Conservation (phyloP, 2,888 invertebrate genomes). For the Sesamia inferens region DNA sequence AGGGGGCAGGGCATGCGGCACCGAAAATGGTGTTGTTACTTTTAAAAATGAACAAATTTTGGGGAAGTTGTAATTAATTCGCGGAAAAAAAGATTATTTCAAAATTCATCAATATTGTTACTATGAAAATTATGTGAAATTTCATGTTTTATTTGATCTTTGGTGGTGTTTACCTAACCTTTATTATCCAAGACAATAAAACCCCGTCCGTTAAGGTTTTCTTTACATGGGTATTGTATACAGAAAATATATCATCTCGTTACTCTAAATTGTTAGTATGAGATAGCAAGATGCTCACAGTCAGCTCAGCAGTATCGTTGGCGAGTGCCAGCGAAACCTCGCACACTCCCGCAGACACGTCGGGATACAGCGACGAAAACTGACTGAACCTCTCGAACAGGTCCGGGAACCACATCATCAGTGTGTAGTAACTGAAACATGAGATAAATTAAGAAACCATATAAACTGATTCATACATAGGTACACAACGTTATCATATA, state of each 20-base stretch:
- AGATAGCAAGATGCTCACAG: constrained; percentile 57
- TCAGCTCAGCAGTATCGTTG: constrained; percentile 67
- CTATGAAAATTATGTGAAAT: too few species aligned
- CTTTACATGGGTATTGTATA: neutral
- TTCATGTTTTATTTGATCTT: too few species aligned
- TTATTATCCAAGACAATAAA: too few species aligned
- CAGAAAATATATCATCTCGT: neutral
- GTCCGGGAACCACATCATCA: constrained; percentile 93
- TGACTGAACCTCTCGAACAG: constrained; percentile 91
- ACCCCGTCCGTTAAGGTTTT: too few species aligned
- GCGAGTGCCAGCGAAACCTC: constrained; percentile 87
- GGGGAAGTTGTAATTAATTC: too few species aligned
- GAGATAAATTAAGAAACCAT: neutral
- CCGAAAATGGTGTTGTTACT: too few species aligned
- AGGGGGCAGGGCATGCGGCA: too few species aligned
- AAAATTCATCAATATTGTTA: too few species aligned
- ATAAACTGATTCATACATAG: neutral
- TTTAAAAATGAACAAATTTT: too few species aligned
- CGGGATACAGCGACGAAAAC: constrained; percentile 82
- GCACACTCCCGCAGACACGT: constrained; percentile 88
- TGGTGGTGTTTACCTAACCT: too few species aligned
- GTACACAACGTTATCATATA: too few species aligned
- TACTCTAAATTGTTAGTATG: neutral
- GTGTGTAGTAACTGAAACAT: constrained; percentile 88
- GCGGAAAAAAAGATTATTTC: too few species aligned